These are phyloP conservation scores for Entomobrya proxima DNA, from an alignment of 2,888 invertebrate species.

Conservation along the genomic window DNA sequence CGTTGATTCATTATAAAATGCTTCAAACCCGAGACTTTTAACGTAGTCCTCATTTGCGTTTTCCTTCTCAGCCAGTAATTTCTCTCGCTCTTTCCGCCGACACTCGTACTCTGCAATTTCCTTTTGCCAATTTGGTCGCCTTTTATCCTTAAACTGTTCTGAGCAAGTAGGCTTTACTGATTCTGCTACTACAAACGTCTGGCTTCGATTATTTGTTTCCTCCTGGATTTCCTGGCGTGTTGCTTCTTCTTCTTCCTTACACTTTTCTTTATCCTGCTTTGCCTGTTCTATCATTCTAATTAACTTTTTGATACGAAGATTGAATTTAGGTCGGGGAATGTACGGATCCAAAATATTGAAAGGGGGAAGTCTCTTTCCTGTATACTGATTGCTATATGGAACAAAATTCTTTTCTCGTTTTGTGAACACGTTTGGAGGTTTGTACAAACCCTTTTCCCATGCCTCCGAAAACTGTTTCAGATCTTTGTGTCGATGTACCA, in stretches of 20 bases:
- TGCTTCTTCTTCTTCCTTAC: background rate
- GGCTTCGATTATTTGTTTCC: background rate
- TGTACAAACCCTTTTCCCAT: constrained; percentile 12
- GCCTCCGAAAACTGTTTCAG: constrained; percentile 15
- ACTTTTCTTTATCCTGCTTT: background rate
- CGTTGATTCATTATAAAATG: background rate
- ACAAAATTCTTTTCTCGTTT: background rate
- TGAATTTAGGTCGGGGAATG: constrained; percentile 25
- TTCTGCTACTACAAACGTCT: background rate
- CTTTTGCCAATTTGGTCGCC: constrained; percentile 3
- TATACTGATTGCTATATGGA: background rate
- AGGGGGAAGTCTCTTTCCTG: background rate
- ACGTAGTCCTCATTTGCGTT: background rate
- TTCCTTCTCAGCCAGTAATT: background rate
- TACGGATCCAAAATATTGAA: constrained; percentile 19
- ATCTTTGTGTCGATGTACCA: background rate
- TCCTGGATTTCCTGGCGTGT: background rate
- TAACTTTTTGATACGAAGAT: constrained; percentile 6
- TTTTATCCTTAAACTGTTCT: background rate
- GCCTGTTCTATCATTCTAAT: constrained; percentile 4
- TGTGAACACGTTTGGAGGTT: background rate
- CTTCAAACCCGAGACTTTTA: constrained; percentile 23
- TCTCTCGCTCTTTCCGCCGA: constrained; percentile 14
- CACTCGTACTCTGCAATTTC: constrained; percentile 44
- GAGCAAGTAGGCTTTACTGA: background rate